Evolutionary conservation across 2,113 vertebrate genomes (phyloP).

Genomic region (Grammomys dolichurus): DNA sequence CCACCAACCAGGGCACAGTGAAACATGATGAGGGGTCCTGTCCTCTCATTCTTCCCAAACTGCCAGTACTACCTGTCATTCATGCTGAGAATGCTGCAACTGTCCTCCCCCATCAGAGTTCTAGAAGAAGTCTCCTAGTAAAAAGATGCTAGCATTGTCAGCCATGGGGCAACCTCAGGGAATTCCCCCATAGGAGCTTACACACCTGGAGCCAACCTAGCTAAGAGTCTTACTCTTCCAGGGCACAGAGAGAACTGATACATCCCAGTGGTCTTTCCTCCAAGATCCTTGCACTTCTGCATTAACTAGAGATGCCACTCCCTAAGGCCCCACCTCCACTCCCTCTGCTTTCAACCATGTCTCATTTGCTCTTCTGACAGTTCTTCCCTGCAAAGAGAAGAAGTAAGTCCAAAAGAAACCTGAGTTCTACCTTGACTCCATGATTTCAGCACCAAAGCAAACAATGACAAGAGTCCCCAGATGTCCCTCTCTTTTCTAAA

Average conservation of each 20-base stretch:
- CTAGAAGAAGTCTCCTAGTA: neutral
- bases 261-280: neutral
- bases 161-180: neutral
- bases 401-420: neutral
- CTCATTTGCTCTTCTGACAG: neutral
- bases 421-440: neutral
- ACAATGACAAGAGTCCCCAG: neutral
- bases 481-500: neutral
- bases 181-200: neutral
- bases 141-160: neutral
- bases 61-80: neutral
- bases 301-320: neutral
- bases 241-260: neutral
- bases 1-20: neutral
- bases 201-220: neutral
- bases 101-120: neutral
- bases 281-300: neutral
- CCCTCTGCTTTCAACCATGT: neutral
- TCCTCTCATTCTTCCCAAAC: neutral
- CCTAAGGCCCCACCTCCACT: neutral
- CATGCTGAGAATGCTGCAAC: neutral
- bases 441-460: conserved; percentile 43
- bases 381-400: neutral
- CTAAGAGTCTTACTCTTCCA: neutral
- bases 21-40: neutral